Evolutionary conservation across 2,888 invertebrate genomes (phyloP).

Genomic region (Drosophila ochracea): DNA sequence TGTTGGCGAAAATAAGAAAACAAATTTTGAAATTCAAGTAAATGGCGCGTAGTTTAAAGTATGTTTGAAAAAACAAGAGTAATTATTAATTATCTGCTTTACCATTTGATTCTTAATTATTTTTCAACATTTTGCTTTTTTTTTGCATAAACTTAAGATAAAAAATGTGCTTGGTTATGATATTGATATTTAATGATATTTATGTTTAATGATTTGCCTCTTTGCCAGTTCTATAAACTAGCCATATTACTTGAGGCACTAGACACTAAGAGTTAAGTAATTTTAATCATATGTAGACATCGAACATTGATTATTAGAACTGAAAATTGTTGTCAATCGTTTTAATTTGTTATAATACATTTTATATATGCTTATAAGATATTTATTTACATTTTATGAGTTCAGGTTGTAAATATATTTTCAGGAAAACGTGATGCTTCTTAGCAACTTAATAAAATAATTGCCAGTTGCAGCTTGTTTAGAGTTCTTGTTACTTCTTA

Average conservation of each 20-base stretch:
- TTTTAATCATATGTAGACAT: neutral
- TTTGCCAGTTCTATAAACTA: no score
- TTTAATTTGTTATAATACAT: neutral
- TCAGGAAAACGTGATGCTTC: neutral
- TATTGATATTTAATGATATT: no score
- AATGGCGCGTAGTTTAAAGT: neutral
- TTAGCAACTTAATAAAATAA: neutral
- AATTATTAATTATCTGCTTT: neutral
- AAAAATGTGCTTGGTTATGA: no score
- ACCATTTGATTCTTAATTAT: neutral
- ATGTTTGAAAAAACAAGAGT: neutral
- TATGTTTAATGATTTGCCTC: no score
- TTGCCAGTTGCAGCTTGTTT: no score
- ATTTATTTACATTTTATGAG: neutral
- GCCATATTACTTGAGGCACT: no score
- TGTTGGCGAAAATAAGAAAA: neutral
- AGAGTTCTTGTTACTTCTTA: neutral
- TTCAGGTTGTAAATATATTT: neutral
- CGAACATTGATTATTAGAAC: neutral
- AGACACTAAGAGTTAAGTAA: no score
- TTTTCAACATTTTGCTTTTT: no score
- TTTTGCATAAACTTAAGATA: no score
- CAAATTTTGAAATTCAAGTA: neutral
- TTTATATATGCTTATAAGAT: neutral
- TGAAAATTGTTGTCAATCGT: neutral